Evolutionary conservation across 2,113 vertebrate species (phyloP).

Genomic region (Puma concolor): DNA sequence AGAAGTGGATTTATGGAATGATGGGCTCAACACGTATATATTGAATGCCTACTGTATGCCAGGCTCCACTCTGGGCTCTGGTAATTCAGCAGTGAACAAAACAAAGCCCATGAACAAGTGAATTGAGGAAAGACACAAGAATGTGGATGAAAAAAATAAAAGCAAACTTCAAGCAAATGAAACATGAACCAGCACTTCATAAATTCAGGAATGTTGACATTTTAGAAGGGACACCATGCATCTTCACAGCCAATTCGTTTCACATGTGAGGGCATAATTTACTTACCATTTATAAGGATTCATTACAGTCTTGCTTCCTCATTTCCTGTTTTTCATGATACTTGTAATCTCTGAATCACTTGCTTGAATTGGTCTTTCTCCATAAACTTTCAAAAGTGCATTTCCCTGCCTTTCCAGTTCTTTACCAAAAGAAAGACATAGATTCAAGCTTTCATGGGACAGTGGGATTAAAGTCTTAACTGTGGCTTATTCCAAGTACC

Average conservation of each 20-base stretch:
- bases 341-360: conserved; percentile 61
- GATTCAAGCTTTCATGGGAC: background rate
- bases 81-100: background rate
- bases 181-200: background rate
- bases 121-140: background rate
- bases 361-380: conserved; percentile 56
- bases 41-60: background rate
- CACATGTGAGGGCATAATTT: background rate
- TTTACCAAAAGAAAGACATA: background rate
- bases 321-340: conserved; percentile 58
- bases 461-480: background rate
- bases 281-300: conserved; percentile 49
- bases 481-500: background rate
- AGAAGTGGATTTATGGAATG: background rate
- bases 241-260: background rate
- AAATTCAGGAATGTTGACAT: conserved; percentile 1
- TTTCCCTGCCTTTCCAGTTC: background rate
- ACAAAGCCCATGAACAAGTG: background rate
- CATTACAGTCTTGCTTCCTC: conserved; percentile 36
- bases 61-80: background rate
- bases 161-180: background rate
- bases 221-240: background rate
- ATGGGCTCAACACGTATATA: background rate
- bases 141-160: background rate
- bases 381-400: background rate